Base-by-base conservation (phyloP, 2,113 vertebrate species). In the Pedetes capensis region DNA sequence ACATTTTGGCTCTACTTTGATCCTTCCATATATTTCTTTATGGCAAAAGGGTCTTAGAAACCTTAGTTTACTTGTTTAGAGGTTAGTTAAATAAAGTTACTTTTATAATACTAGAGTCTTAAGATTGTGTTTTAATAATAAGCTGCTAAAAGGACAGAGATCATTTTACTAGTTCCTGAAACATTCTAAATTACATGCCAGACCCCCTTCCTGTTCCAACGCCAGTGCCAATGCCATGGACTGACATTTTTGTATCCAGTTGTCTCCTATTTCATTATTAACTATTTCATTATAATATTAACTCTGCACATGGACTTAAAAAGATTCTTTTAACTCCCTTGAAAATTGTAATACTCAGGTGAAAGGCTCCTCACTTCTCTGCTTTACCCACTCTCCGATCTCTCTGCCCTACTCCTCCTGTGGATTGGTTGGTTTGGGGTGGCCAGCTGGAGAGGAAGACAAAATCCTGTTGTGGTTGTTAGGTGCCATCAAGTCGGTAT, bases 1-100 rank as follows among this genome's bases (percentile, higher is more conserved):
- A 69, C 2, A 0, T 55, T 93, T n/a, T 93, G 90, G 88, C 94
- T 97, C 97, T 88, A 51, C 95, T 80, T 96, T 97, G 97, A 94
- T 95, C 59, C 91, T 84, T 55, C 9, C 63, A 22, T 22, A 39
- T 86, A 29, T 20, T 16, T 92, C 51, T 3, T 44, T 37, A 61
- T 72, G 57, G 82, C 22, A 69, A 44, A 93, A 95, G 34, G 2
- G 42, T 32, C 7, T 8, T 12, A 2, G 1, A 4, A 59, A 57
- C 55, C 2, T 42, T 34, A 2, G 32, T 9, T 59, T 6, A 37
- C 63, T 92, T 68, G 34, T 76, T 64, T 53, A 66, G 51, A 55
- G 39, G 76, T 69, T 72, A 57, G 75, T 55, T 78, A 20, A 72
- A 63, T 53, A 29, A 49, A 53, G 47, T 44, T 37, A 34, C 44